Base-by-base conservation (phyloP, 1,140 invertebrate species). In the Aphaenogaster floridana region DNA sequence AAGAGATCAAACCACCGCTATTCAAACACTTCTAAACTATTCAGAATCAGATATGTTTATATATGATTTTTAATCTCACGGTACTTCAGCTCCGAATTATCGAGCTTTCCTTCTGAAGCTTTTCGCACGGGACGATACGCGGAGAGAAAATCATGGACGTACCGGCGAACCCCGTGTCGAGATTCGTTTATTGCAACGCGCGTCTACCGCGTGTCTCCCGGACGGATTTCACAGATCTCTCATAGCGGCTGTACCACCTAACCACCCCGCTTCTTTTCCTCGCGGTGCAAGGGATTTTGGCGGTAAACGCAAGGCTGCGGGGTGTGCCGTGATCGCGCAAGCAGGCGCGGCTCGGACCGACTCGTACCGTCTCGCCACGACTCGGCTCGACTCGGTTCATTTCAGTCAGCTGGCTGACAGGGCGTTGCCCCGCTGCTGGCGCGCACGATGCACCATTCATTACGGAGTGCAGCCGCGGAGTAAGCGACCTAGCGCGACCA, bases 381-480 rank as follows among this genome's bases (percentile, higher is more conserved):
- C 45, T 78, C 79, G 68, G 63, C 79, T 92, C 88, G 78, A 84
- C 90, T 93, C 92, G 92, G 90, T 92, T 92, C 89, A 92, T 93
- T 92, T 92, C 91, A 93, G 93, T 94, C 93, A 93, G 93, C 93
- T 94, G 92, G 91, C 90, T 90, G 92, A 90, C 92, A 94, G 93
- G 93, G 93, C 93, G 92, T 93, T 93, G 93, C 92, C 93, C 93
- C 89, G 80, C 61, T 66, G 61, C 77, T 79, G 61, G 45, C 79
- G 89, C 87, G 87, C 64, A 91, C 90, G 90, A 88, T 93, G 92
- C 92, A 93, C 92, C 92, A 93, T 93, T 93, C 92, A 93, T 93
- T 93, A 93, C 91, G 72, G 76, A 91, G 90, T 89, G 89, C 90
- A 92, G 88, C 72, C 84, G 48, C 78, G 63, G 89, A 86, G 90